These are phyloP conservation scores for Ricordea florida DNA, from an alignment of 92 coral and sea anemone genomes.

Conservation along the genomic window DNA sequence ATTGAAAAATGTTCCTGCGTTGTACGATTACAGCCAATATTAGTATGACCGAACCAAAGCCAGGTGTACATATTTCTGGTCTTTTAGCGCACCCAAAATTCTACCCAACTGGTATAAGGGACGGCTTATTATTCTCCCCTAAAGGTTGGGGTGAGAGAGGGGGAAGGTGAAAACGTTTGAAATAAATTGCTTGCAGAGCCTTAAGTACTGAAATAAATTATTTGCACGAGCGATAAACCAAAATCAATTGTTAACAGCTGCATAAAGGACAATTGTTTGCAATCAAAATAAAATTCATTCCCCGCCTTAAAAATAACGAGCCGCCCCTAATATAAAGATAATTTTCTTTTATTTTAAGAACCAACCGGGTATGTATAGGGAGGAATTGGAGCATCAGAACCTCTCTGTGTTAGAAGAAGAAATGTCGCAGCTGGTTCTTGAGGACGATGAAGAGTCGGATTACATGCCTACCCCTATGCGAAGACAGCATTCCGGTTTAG, in stretches of 20 bases:
- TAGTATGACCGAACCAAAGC: constrained; percentile 5
- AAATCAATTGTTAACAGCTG: neutral
- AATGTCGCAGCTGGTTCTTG: constrained; percentile 19
- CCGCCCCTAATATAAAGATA: neutral
- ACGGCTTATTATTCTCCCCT: constrained; percentile 6
- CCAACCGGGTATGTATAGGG: constrained; percentile 6
- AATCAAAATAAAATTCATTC: no score
- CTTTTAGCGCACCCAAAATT: constrained; percentile 8
- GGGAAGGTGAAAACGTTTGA: neutral
- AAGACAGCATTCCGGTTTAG: constrained; percentile 14
- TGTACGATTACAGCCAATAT: neutral
- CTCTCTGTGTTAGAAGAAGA: constrained; percentile 16
- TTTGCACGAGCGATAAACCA: constrained; percentile 8
- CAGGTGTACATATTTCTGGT: constrained; percentile 2
- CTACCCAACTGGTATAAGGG: neutral
- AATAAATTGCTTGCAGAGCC: constrained; percentile 7
- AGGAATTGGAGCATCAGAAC: constrained; percentile 7
- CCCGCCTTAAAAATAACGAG: neutral
- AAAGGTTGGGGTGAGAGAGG: no score
- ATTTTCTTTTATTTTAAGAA: constrained; percentile 13
- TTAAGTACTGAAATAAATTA: constrained; percentile 4
- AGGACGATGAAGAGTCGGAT: constrained; percentile 17
- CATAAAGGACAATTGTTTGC: no score
- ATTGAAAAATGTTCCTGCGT: constrained; percentile 17
- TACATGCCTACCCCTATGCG: constrained; percentile 31